phyloP scores from a whole-genome alignment of 2,113 vertebrate species.

The Heterochromis multidens region DNA sequence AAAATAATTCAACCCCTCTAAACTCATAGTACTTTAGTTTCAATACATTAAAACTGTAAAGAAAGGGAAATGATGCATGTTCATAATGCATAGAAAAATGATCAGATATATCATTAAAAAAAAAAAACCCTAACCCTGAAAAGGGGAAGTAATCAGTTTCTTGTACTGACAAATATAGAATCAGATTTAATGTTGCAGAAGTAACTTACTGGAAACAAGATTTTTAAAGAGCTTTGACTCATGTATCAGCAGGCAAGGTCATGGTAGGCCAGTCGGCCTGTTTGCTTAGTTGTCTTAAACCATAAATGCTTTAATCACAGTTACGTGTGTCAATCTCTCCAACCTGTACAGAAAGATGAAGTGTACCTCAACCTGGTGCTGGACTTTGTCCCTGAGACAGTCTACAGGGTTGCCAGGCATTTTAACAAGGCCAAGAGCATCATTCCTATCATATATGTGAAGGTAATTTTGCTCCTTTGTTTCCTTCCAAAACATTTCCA shows the following conservation, averaged over 20 bases:
- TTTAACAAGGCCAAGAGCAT: conserved; percentile 91
- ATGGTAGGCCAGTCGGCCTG: too few species aligned
- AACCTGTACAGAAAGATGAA: conserved; percentile 82
- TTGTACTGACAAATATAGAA: not conserved
- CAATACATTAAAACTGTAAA: not conserved
- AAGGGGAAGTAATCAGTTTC: not conserved
- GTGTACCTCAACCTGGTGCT: conserved; percentile 92
- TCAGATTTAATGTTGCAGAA: not conserved
- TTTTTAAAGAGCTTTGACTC: not conserved
- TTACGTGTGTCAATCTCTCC: not conserved
- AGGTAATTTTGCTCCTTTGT: conserved; percentile 68
- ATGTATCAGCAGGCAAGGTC: not conserved
- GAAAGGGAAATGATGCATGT: not conserved
- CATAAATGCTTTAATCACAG: not conserved
- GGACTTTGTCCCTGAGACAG: conserved; percentile 89
- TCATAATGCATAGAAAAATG: not conserved
- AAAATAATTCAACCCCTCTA: not conserved
- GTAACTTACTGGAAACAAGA: not conserved
- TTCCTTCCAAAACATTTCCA: not conserved
- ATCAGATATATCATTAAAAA: not conserved
- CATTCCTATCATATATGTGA: conserved; percentile 89
- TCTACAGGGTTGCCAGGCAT: conserved; percentile 90
- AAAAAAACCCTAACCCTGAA: not conserved
- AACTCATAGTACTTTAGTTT: not conserved
- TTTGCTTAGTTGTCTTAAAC: not conserved